These are phyloP conservation scores for Limulus polyphemus DNA, from an alignment of 2,888 invertebrate species.

Conservation along the genomic window DNA sequence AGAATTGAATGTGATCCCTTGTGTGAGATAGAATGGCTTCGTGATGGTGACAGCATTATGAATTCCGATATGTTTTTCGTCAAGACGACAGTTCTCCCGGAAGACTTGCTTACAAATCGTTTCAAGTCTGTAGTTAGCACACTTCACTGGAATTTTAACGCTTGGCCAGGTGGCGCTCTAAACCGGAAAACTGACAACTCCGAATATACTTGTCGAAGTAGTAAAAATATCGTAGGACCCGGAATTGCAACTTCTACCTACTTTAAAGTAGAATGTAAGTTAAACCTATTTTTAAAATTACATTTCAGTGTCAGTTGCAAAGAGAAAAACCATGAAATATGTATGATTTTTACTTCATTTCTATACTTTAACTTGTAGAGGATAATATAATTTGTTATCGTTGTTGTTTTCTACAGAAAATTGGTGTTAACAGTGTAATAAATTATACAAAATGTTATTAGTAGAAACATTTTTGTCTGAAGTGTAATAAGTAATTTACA, in stretches of 20 bases:
- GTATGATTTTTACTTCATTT: too few relatives aligned
- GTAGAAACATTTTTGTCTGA: too few relatives aligned
- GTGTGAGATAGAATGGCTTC: slow-evolving; percentile 63
- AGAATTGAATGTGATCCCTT: slow-evolving; percentile 77
- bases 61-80: slow-evolving; percentile 12
- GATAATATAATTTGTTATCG: too few relatives aligned
- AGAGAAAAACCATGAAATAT: too few relatives aligned
- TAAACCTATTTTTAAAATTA: neutral
- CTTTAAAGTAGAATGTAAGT: slow-evolving; percentile 81
- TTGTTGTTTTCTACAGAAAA: too few relatives aligned
- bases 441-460: too few relatives aligned
- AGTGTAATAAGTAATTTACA: too few relatives aligned
- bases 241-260: slow-evolving; percentile 70
- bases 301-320: too few relatives aligned
- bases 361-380: too few relatives aligned
- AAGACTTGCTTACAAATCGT: slow-evolving; percentile 47
- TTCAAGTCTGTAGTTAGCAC: slow-evolving; percentile 80
- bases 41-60: neutral
- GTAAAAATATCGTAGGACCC: slow-evolving; percentile 47
- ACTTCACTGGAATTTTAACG: slow-evolving; percentile 43
- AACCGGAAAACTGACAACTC: slow-evolving; percentile 25
- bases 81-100: slow-evolving; percentile 12
- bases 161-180: slow-evolving; percentile 24
- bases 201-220: slow-evolving; percentile 27
- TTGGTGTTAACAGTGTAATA: too few relatives aligned